Conservation (phyloP, 2,888 invertebrate genomes). For the Nineta flava region DNA sequence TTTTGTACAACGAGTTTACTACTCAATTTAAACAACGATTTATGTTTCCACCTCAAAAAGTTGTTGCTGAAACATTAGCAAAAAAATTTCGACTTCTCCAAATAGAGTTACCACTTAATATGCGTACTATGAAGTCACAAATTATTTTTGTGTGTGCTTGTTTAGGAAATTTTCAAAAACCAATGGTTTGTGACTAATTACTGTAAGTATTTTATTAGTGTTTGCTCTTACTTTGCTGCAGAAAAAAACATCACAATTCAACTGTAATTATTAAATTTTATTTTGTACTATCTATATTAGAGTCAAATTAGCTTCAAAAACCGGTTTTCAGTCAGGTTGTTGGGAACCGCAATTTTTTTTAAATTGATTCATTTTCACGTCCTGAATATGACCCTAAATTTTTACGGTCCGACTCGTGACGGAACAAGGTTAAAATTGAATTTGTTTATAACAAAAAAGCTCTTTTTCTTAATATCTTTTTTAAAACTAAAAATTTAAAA, state of each 20-base stretch:
- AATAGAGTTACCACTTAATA: conserved; percentile 10
- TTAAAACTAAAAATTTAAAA: too few species aligned
- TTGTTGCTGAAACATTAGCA: conserved; percentile 9
- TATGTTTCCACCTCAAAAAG: conserved; percentile 11
- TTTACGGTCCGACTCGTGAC: too few species aligned
- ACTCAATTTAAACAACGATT: conserved; percentile 8
- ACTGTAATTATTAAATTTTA: too few species aligned
- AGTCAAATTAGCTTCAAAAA: too few species aligned
- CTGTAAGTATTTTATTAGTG: not conserved
- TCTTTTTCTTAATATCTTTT: too few species aligned
- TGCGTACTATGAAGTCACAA: conserved; percentile 11
- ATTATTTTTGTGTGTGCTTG: conserved; percentile 12
- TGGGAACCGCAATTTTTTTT: too few species aligned
- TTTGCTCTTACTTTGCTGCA: not conserved
- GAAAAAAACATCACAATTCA: conserved; percentile 2
- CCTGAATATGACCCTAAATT: too few species aligned
- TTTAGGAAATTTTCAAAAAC: conserved; percentile 10
- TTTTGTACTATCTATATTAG: too few species aligned
- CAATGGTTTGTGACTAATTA: conserved; percentile 1
- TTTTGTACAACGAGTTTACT: conserved; percentile 11
- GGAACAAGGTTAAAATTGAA: too few species aligned
- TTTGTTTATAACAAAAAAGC: too few species aligned
- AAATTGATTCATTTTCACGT: too few species aligned
- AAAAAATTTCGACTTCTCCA: conserved; percentile 13
- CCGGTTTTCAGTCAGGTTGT: too few species aligned